Conservation (phyloP, 2,888 invertebrate genomes). For the Phyllotreta striolata region DNA sequence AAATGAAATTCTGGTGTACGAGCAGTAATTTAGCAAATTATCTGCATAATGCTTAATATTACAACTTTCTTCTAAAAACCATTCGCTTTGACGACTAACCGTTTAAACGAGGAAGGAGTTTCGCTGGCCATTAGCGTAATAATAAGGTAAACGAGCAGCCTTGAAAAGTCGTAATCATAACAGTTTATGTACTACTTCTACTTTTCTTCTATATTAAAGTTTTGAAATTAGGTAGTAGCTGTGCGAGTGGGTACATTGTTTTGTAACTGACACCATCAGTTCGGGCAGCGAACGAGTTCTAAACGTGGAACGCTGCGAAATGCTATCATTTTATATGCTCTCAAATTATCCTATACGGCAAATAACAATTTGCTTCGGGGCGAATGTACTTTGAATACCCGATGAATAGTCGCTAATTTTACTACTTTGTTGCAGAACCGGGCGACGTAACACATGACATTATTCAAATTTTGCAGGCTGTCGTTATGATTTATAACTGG, state of each 20-base stretch:
- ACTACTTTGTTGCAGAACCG: conserved; percentile 23
- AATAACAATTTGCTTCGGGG: conserved; percentile 28
- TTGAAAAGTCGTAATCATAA: conserved; percentile 19
- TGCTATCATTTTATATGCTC: conserved; percentile 29
- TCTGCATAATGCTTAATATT: too few species aligned
- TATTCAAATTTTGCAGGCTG: conserved; percentile 25
- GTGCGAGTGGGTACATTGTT: conserved; percentile 21
- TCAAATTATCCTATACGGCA: conserved; percentile 29
- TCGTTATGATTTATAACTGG: conserved; percentile 22
- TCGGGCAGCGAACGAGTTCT: conserved; percentile 22
- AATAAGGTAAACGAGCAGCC: conserved; percentile 13
- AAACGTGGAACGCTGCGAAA: conserved; percentile 28
- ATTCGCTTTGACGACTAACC: background rate
- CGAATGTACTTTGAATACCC: conserved; percentile 30
- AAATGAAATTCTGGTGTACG: too few species aligned
- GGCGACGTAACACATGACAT: conserved; percentile 19
- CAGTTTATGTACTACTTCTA: conserved; percentile 11
- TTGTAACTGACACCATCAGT: conserved; percentile 30
- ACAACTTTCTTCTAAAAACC: too few species aligned
- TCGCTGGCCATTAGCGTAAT: conserved; percentile 1
- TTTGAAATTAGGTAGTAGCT: conserved; percentile 21
- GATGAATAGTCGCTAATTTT: conserved; percentile 28
- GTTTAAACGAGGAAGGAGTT: conserved; percentile 8
- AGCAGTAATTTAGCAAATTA: too few species aligned
- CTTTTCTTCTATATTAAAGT: conserved; percentile 17